phyloP scores from a whole-genome alignment of 2,888 invertebrate genomes.

The Calameuta idolon region DNA sequence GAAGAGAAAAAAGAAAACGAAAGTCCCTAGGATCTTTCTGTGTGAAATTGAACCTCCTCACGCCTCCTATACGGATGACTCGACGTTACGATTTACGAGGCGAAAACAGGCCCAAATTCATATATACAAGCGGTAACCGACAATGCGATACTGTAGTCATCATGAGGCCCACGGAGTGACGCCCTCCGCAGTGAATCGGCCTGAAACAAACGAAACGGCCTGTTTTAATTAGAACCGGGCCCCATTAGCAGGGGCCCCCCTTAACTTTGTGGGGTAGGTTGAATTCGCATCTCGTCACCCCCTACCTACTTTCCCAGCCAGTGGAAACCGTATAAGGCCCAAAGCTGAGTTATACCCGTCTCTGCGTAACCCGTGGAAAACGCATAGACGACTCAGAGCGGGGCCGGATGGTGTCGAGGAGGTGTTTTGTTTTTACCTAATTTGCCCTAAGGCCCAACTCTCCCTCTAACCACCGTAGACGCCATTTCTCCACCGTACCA shows the following conservation, averaged over 20 bases:
- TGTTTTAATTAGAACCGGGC: not conserved
- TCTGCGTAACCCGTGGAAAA: not conserved
- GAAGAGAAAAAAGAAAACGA: not conserved
- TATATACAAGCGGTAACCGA: not conserved
- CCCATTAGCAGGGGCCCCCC: not conserved
- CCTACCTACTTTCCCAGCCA: not conserved
- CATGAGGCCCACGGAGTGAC: not conserved
- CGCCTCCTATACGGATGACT: slow-evolving; percentile 28
- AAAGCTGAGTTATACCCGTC: not conserved
- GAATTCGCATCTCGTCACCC: not conserved
- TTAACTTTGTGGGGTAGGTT: not conserved
- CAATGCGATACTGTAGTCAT: not conserved
- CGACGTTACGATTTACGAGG: not conserved
- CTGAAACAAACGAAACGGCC: slow-evolving; percentile 5
- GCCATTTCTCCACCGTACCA: slow-evolving; percentile 42
- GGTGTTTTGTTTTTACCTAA: slow-evolving; percentile 60
- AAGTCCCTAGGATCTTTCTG: slow-evolving; percentile 13
- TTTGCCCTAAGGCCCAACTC: slow-evolving; percentile 44
- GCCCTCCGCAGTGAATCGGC: not conserved
- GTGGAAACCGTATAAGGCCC: not conserved
- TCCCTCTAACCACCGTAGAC: slow-evolving; percentile 39
- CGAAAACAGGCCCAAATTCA: not conserved
- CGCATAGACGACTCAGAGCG: not conserved
- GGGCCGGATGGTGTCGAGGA: slow-evolving; percentile 21
- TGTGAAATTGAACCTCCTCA: slow-evolving; percentile 30